Evolutionary conservation across 2,888 invertebrate species (phyloP).

Genomic region (Zelleria hepariella): DNA sequence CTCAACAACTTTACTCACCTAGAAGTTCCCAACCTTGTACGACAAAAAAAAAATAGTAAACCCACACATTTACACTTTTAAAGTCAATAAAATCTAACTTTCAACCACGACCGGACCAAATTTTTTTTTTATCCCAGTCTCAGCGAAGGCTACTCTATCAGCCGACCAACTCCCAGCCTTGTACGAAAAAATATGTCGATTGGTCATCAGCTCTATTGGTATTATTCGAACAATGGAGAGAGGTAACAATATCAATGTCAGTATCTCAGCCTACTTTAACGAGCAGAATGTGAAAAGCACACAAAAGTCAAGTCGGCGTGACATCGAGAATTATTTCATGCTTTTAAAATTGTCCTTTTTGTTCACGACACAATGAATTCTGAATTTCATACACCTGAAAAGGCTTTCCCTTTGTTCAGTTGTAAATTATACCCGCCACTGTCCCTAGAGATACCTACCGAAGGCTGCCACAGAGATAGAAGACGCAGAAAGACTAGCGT

Average conservation of each 20-base stretch:
- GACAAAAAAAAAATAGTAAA: too few species aligned
- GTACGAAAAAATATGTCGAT: too few species aligned
- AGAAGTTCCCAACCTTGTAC: too few species aligned
- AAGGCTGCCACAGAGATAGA: background rate
- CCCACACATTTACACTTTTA: too few species aligned
- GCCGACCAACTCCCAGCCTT: too few species aligned
- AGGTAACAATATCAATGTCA: background rate
- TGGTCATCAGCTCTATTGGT: too few species aligned
- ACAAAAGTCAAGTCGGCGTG: background rate
- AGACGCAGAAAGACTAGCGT: background rate
- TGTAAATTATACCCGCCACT: constrained; percentile 34
- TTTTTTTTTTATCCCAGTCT: too few species aligned
- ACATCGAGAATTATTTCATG: constrained; percentile 14
- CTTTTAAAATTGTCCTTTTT: constrained; percentile 49
- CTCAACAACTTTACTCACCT: too few species aligned
- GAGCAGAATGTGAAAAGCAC: background rate
- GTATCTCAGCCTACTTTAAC: background rate
- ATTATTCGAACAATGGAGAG: too few species aligned
- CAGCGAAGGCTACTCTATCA: too few species aligned
- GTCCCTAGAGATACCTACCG: background rate
- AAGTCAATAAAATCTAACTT: too few species aligned
- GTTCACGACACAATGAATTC: constrained; percentile 60
- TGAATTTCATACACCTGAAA: constrained; percentile 49
- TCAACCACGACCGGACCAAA: too few species aligned
- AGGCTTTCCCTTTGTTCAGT: constrained; percentile 45